Conservation (phyloP, 2,888 invertebrate genomes). For the Clostera curtula region DNA sequence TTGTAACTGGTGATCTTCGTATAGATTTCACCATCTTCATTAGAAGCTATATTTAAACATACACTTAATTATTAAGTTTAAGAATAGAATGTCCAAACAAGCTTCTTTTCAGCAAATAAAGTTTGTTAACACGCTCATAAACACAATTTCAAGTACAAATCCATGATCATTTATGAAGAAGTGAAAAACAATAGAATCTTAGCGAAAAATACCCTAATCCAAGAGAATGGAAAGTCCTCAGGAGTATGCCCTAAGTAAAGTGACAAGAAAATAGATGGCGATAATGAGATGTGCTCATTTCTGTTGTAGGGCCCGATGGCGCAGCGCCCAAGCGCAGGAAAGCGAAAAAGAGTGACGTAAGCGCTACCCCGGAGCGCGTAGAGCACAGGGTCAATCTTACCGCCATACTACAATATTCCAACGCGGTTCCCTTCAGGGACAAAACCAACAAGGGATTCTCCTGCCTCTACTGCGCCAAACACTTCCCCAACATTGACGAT, state of each 20-base stretch:
- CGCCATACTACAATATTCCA: slow-evolving; percentile 62
- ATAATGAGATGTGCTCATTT: slow-evolving; percentile 67
- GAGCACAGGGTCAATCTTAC: slow-evolving; percentile 68
- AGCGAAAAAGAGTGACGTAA: slow-evolving; percentile 58
- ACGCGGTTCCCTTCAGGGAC: slow-evolving; percentile 65
- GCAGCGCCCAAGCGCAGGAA: slow-evolving; percentile 52
- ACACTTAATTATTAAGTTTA: no score
- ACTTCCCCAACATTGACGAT: slow-evolving; percentile 49
- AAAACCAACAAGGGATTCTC: slow-evolving; percentile 63
- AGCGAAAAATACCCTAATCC: no score
- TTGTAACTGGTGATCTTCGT: no score
- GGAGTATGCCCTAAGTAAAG: slow-evolving; percentile 29
- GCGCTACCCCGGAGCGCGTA: slow-evolving; percentile 64
- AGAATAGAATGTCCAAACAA: no score
- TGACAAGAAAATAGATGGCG: slow-evolving; percentile 41
- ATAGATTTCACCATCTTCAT: no score
- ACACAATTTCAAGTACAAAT: no score
- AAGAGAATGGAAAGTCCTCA: slow-evolving; percentile 13
- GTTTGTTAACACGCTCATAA: no score
- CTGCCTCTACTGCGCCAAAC: slow-evolving; percentile 61
- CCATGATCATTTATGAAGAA: no score
- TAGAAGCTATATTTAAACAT: no score
- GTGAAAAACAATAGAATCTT: no score
- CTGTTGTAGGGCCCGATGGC: slow-evolving; percentile 66
- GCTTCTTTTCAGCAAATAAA: no score